Base-by-base conservation (phyloP, 1,140 invertebrate species). In the Hypsibius dujardini region DNA sequence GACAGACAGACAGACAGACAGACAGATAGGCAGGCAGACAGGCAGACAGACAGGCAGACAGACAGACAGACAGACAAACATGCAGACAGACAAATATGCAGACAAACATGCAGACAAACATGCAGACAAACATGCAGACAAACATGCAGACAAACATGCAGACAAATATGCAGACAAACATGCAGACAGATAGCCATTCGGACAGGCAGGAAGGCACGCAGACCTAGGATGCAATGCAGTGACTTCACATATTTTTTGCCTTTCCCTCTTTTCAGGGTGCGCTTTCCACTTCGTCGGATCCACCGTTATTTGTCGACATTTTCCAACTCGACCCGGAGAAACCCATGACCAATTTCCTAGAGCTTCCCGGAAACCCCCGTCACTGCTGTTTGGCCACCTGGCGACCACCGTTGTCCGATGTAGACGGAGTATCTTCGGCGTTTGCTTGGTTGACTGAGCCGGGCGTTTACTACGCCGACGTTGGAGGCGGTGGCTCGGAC, bases 381-480 rank as follows among this genome's bases (percentile, higher is more conserved):
- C 12, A 67, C 62, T 67, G 62, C 62, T 67, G 62, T 42, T 42
- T 67, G 62, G 12, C 62, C 12, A 42, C 42, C 3, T 67, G 62
- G 62, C 62, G 62, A 15, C 62, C 62, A 45, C 42, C 62, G 12
- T 56, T n/a, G 7, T 7, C 7, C 7, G 7, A 56, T 12, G n/a
- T 56, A 56, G n/a, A 56, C 50, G n/a, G n/a, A 56, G 50, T n/a
- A 7, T 56, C 50, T 7, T 42, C 67, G 45, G 47, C 69, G 40
- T 42, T 71, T 1, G 71, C 70, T 1, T 72, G 71, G 47, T 56
- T 72, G 15, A 71, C 47, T 28, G 71, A 71, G 46, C 69, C 71
- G 3, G 71, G 71, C 45, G 71, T 72, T 2, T 72, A 72, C 46
- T 71, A 72, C 71, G 71, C 59, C 12, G 71, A 72, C 2, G 70